phyloP scores from a whole-genome alignment of 2,888 invertebrate species.

The Campaea margaritaria region DNA sequence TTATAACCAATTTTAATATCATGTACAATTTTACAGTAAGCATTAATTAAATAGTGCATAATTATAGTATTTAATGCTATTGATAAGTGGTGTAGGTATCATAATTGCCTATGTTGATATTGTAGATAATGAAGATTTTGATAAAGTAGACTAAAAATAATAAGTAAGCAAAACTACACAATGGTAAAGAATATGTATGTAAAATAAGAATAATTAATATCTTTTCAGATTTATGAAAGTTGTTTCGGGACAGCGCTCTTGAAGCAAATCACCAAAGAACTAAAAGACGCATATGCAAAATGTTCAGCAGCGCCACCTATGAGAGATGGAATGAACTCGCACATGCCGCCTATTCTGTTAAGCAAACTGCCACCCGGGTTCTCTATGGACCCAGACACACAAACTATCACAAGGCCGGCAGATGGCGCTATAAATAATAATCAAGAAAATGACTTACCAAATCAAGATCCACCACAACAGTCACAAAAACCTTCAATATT shows the following conservation, averaged over 20 bases:
- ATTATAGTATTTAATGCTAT: too few species aligned
- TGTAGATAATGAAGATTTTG: too few species aligned
- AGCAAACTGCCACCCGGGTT: conserved; percentile 77
- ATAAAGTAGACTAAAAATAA: too few species aligned
- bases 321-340: conserved; percentile 67
- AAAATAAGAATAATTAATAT: background rate
- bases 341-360: conserved; percentile 70
- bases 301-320: conserved; percentile 85
- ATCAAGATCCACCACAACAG: conserved; percentile 62
- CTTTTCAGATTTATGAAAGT: conserved; percentile 87
- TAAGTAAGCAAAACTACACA: too few species aligned
- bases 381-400: conserved; percentile 74
- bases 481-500: conserved; percentile 82
- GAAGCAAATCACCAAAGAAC: conserved; percentile 88
- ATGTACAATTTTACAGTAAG: too few species aligned
- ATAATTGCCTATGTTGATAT: too few species aligned
- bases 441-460: conserved; percentile 62
- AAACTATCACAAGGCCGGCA: conserved; percentile 75
- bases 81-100: too few species aligned
- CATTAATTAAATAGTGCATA: too few species aligned
- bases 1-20: too few species aligned
- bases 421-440: conserved; percentile 69
- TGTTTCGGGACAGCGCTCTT: conserved; percentile 89
- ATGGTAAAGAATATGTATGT: too few species aligned
- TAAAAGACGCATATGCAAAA: conserved; percentile 88